Evolutionary conservation across 2,888 invertebrate species (phyloP).

Genomic region (Spodoptera littoralis): DNA sequence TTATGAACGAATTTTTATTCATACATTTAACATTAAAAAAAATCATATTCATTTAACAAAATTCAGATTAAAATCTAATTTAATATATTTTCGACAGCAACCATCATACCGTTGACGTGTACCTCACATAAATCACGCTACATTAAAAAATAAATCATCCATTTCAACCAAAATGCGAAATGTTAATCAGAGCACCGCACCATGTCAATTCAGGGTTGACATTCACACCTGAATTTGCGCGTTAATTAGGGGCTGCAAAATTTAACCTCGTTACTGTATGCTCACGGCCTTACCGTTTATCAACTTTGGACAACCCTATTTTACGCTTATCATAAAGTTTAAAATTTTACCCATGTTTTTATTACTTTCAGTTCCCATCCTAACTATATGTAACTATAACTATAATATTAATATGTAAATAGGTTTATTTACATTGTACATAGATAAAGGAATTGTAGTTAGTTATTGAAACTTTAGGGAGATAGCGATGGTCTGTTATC

Average conservation of each 20-base stretch:
- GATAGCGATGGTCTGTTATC: slow-evolving; percentile 45
- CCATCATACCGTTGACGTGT: slow-evolving; percentile 23
- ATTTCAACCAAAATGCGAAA: slow-evolving; percentile 13
- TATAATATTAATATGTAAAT: slow-evolving; percentile 50
- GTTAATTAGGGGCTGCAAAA: slow-evolving; percentile 35
- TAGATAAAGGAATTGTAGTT: slow-evolving; percentile 59
- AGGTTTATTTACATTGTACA: slow-evolving; percentile 53
- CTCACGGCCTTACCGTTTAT: slow-evolving; percentile 12
- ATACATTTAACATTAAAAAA: too few species aligned
- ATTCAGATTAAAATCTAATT: too few species aligned
- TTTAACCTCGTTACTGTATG: slow-evolving; percentile 10
- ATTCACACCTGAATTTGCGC: slow-evolving; percentile 13
- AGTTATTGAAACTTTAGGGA: slow-evolving; percentile 55
- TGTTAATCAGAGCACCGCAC: slow-evolving; percentile 43
- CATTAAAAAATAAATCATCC: slow-evolving; percentile 20
- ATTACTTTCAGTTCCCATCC: slow-evolving; percentile 48
- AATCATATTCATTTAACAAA: too few species aligned
- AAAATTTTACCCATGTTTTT: slow-evolving; percentile 42
- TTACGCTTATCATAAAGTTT: slow-evolving; percentile 54
- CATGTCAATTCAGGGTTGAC: slow-evolving; percentile 22
- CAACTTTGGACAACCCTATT: slow-evolving; percentile 36
- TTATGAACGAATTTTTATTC: too few species aligned
- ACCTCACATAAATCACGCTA: slow-evolving; percentile 3
- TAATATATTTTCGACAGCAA: slow-evolving; percentile 9
- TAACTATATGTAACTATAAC: slow-evolving; percentile 48